Evolutionary conservation across 2,888 invertebrate species (phyloP).

Genomic region (Drosophila nr. perissopoda): DNA sequence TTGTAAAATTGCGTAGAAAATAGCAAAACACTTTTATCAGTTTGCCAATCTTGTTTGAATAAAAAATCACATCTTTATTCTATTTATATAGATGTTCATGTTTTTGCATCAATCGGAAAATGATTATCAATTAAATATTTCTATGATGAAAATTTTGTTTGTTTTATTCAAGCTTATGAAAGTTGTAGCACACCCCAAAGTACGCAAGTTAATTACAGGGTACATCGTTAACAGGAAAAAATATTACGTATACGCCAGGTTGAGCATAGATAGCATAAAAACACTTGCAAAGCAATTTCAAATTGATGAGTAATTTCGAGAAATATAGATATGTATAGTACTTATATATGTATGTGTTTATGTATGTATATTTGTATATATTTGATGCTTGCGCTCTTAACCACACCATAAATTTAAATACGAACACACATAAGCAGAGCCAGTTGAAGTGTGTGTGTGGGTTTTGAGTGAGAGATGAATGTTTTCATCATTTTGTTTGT

Average conservation of each 20-base stretch:
- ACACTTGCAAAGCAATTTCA: constrained; percentile 67
- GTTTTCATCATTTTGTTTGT: constrained; percentile 25
- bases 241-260: constrained; percentile 61
- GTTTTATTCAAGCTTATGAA: neutral
- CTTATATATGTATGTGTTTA: constrained; percentile 1
- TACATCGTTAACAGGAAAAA: constrained; percentile 12
- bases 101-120: neutral
- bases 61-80: neutral
- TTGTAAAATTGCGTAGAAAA: neutral
- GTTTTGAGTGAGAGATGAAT: constrained; percentile 27
- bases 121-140: neutral
- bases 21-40: neutral
- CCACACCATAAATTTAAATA: constrained; percentile 57
- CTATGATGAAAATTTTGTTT: neutral
- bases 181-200: neutral
- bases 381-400: constrained; percentile 36
- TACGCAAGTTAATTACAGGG: neutral
- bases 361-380: constrained; percentile 8
- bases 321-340: constrained; percentile 16
- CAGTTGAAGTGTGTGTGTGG: constrained; percentile 7
- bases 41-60: neutral
- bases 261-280: constrained; percentile 42
- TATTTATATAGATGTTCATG: neutral
- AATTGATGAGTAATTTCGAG: constrained; percentile 68
- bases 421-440: constrained; percentile 29